Base-by-base conservation (phyloP, 2,113 vertebrate genomes). In the Asarcornis scutulata region DNA sequence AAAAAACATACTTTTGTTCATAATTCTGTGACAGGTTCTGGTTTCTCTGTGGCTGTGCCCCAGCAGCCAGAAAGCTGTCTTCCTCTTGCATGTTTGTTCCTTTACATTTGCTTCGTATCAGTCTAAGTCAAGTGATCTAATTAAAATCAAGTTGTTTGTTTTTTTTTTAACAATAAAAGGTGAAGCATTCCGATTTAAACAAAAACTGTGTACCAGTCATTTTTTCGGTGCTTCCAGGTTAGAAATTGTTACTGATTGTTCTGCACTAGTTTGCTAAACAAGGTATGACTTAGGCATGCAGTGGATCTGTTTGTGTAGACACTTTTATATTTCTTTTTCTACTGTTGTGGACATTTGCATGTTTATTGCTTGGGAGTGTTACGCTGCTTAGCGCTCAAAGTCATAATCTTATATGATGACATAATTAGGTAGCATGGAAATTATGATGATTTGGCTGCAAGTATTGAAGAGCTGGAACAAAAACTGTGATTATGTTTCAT, bases 331-430 rank as follows among this genome's bases (percentile, higher is more conserved):
- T 91, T 4, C 89, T 75, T 67, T 26, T 62, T 79, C 29, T 83
- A 34, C 13, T 71, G 23, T 60, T 53, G 3, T 48, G 38, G 58
- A 27, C 17, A 92, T 93, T 93, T 94, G 67, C 59, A 63, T 94
- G 79, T 94, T 89, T 92, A 81, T 94, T 94, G 60, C 82, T 81
- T 85, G 62, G 73, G 66, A 64, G 50, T 52, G 59, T 72, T 88
- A 5, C 48, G 50, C 83, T 94, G 68, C 68, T 77, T 72, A 58
- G 34, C 55, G 44, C 85, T 92, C 38, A 15, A 82, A 89, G 48
- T 60, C 42, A 6, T 88, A 67, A 76, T 91, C 72, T 78, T 66
- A 64, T 72, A 36, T 78, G 79, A 89, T 91, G 91, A 72, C 38
- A 64, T 69, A 88, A 79, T 86, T 14, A 14, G 74, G 77, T 82